Conservation (phyloP, 2,113 vertebrate species). For the Varanus salvator region DNA sequence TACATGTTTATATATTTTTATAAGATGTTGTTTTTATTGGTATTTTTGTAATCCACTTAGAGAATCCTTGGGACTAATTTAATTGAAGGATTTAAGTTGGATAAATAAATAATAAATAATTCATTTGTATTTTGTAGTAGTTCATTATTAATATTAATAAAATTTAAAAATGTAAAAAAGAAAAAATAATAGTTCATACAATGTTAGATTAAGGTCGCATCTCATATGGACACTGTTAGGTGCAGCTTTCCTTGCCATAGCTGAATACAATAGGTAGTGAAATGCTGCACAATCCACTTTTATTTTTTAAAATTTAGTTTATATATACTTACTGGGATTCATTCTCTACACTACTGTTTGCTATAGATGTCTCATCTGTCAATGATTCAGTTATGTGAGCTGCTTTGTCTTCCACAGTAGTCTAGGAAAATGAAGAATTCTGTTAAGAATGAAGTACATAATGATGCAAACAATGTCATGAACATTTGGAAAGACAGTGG, state of each 20-base stretch:
- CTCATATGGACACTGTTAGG: not conserved
- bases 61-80: too few species aligned
- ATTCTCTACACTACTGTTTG: not conserved
- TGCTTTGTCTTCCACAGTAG: not conserved
- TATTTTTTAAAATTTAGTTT: not conserved
- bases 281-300: not conserved
- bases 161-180: too few species aligned
- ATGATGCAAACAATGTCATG: not conserved
- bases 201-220: not conserved
- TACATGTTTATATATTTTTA: too few species aligned
- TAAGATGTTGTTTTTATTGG: too few species aligned
- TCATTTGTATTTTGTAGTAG: too few species aligned
- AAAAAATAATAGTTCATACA: not conserved
- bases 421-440: slow-evolving; percentile 9
- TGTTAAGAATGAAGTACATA: not conserved
- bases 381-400: not conserved
- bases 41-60: too few species aligned
- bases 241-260: not conserved
- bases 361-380: not conserved
- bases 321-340: slow-evolving; percentile 18
- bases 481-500: not conserved
- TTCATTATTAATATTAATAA: too few species aligned
- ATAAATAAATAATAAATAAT: too few species aligned
- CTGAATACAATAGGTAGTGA: not conserved
- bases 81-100: too few species aligned